Conservation (phyloP, 2,797 vertebrate genomes). For the Mus minutoides region DNA sequence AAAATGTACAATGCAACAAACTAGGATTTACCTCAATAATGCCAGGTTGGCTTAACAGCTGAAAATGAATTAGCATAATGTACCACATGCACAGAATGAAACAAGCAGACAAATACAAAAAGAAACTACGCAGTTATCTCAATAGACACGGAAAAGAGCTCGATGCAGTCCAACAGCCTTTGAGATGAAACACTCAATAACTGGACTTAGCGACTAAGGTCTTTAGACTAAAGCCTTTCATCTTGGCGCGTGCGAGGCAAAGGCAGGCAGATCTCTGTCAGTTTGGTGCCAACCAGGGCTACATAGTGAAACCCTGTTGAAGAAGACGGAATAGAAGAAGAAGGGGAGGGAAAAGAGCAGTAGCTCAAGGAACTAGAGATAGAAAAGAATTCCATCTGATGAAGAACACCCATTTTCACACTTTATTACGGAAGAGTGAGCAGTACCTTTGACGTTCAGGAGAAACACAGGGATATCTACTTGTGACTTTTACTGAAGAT, state of each 20-base stretch:
- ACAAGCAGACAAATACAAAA: not conserved
- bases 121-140: not conserved
- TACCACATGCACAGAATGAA: not conserved
- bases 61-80: not conserved
- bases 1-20: not conserved
- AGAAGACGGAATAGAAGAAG: not conserved
- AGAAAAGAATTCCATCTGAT: not conserved
- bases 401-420: not conserved
- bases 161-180: not conserved
- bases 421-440: not conserved
- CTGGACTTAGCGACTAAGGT: not conserved
- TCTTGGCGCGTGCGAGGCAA: not conserved
- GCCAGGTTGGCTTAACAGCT: conserved; percentile 15
- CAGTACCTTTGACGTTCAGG: not conserved
- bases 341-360: no score
- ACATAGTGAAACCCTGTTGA: not conserved
- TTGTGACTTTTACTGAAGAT: not conserved
- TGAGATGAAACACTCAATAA: not conserved
- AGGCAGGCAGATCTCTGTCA: not conserved
- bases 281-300: not conserved
- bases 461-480: not conserved
- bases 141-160: conserved; percentile 12
- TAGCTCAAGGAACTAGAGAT: not conserved
- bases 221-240: no score
- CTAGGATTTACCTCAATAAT: not conserved